Conservation (phyloP, 2,888 invertebrate genomes). For the Muschampia plurimacula region DNA sequence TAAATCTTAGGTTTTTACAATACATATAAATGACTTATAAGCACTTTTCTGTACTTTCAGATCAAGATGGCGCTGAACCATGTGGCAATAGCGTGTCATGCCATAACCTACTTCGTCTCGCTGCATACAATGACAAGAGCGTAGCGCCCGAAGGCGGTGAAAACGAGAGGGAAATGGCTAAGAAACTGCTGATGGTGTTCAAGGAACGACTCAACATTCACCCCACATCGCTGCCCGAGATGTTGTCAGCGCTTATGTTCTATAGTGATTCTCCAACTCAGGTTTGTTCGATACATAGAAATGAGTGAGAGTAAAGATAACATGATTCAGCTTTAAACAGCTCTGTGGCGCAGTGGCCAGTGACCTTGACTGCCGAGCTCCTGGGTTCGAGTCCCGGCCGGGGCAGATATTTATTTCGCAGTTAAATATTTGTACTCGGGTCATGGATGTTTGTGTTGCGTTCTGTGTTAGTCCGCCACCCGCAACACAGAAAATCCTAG, state of each 20-base stretch:
- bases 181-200: conserved; percentile 86
- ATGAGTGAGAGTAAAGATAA: no score
- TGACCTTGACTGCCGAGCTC: no score
- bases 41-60: conserved; percentile 73
- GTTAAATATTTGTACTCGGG: no score
- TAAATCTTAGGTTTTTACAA: no score
- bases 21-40: no score
- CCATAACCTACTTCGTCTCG: conserved; percentile 91
- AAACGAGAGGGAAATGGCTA: conserved; percentile 83
- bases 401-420: no score
- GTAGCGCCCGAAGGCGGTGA: conserved; percentile 69
- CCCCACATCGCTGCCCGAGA: conserved; percentile 91
- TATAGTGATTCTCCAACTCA: conserved; percentile 90
- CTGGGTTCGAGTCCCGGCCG: no score
- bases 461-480: no score
- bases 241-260: conserved; percentile 90
- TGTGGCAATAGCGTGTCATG: conserved; percentile 96
- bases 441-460: no score
- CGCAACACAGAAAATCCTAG: no score
- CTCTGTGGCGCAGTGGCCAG: no score
- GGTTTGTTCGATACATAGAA: conserved; percentile 69
- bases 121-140: conserved; percentile 88
- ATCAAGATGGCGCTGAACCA: conserved; percentile 98
- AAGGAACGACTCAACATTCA: conserved; percentile 86
- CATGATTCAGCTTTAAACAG: no score